Evolutionary conservation across 1,140 invertebrate species (phyloP).

Genomic region (Cephus cinctus): DNA sequence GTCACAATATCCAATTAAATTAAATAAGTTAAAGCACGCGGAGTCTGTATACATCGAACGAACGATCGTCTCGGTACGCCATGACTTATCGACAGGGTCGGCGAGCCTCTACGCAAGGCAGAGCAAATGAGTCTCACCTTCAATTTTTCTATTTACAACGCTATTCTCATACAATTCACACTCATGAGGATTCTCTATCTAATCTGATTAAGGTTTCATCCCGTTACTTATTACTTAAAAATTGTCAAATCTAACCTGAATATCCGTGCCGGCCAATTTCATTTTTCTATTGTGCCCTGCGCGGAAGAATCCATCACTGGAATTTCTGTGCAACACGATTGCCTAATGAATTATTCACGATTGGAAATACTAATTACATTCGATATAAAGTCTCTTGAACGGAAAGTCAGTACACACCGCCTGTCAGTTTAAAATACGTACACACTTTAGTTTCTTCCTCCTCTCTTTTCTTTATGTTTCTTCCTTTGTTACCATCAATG

Average conservation of each 20-base stretch:
- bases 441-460: slow-evolving; percentile 12
- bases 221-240: slow-evolving; percentile 14
- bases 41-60: too few relatives aligned
- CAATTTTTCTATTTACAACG: background rate
- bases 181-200: slow-evolving; percentile 28
- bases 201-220: slow-evolving; percentile 16
- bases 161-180: slow-evolving; percentile 20
- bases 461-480: too few relatives aligned
- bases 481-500: too few relatives aligned
- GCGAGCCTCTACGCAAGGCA: too few relatives aligned
- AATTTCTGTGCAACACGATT: slow-evolving; percentile 14
- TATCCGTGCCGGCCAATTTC: slow-evolving; percentile 27
- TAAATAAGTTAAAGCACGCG: too few relatives aligned
- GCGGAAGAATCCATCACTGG: slow-evolving; percentile 18
- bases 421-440: slow-evolving; percentile 32
- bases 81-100: too few relatives aligned
- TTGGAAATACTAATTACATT: slow-evolving; percentile 25
- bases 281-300: too few relatives aligned
- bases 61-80: too few relatives aligned
- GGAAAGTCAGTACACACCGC: slow-evolving; percentile 20
- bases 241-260: slow-evolving; percentile 26
- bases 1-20: too few relatives aligned
- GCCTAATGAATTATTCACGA: slow-evolving; percentile 18
- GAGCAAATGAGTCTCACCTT: too few relatives aligned
- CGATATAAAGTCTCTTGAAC: slow-evolving; percentile 21